Evolutionary conservation across 1,140 invertebrate species (phyloP).

Genomic region (Drosophila yakuba): DNA sequence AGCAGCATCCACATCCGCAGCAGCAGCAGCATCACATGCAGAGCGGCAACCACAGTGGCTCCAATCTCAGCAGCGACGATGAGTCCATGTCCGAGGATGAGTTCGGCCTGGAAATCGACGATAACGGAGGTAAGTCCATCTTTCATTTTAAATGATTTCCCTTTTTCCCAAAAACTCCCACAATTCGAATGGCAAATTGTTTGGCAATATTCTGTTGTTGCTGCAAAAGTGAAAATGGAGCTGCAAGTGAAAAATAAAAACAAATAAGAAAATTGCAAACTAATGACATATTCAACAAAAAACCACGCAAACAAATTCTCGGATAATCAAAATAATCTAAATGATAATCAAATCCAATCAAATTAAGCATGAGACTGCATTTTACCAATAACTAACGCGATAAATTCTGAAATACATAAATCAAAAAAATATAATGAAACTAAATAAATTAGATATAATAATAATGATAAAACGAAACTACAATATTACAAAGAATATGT

Average conservation of each 20-base stretch:
- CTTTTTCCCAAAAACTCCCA: neutral
- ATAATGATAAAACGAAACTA: neutral
- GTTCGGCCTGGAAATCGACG: conserved; percentile 70
- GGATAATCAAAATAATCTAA: neutral
- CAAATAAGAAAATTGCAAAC: neutral
- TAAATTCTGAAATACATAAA: neutral
- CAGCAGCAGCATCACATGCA: conserved; percentile 52
- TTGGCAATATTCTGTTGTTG: conserved; percentile 62
- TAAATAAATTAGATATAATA: too few species aligned
- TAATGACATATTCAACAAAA: neutral
- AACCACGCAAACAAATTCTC: neutral
- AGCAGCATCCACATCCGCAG: conserved; percentile 20
- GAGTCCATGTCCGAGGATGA: conserved; percentile 78
- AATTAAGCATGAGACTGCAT: neutral
- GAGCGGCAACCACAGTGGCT: conserved; percentile 56
- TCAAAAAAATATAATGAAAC: neutral
- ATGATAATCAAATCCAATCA: neutral
- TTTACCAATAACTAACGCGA: neutral
- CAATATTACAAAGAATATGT: neutral
- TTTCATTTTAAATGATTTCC: neutral
- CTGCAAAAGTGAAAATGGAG: conserved; percentile 9
- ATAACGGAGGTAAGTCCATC: conserved; percentile 66
- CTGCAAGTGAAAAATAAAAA: conserved; percentile 1
- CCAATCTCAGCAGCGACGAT: conserved; percentile 72
- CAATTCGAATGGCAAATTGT: neutral